Evolutionary conservation across 92 coral and sea anemone species (phyloP), one percentile per base, ranked within the genome.

Genomic region (Porites evermanni): DNA sequence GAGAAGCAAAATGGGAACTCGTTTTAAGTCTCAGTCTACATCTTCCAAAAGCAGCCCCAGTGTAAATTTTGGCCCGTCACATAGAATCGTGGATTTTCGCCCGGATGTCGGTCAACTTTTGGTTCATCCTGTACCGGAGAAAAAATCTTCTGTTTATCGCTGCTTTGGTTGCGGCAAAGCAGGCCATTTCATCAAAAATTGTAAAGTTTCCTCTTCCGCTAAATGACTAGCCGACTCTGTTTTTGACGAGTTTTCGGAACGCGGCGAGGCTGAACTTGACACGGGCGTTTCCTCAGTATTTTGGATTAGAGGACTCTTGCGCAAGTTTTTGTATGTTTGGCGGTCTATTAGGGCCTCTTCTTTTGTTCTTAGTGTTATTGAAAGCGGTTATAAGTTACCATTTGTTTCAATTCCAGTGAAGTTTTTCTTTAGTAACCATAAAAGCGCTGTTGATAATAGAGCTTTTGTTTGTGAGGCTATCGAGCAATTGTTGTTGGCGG

Each of bases 111-210:
- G 86, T 61, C 79, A 81, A 63, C 82, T 79, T 56, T 71, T 82
- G 86, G 81, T 79, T 74, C 72, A 87, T 54, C 86, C 90, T 44
- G 78, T 23, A 24, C 85, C 89, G 9, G 85, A 86, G 64, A 86
- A 86, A 64, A 86, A 86, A 86, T 70, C 85, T 61, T 19, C 78
- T 70, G 76, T 72, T 86, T 79, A 58, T 52, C 85, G 89, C 26
- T 79, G 89, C 16, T 86, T 86, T 61, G 89, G 89, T 70, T 86
- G 89, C 20, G 88, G 88, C 21, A 84, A 77, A 68, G 89, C 89
- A 56, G 85, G 89, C 18, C 85, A 86, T 79, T 86, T 77, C 20
- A 24, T 86, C 65, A 70, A 79, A 77, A 84, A 86, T 50, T 86
- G 85, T 52, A 79, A 53, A 73, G 89, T 72, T 58, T 5, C 89